These are phyloP conservation scores for Oryzias melastigma DNA, from an alignment of 2,113 vertebrate species.

Conservation along the genomic window DNA sequence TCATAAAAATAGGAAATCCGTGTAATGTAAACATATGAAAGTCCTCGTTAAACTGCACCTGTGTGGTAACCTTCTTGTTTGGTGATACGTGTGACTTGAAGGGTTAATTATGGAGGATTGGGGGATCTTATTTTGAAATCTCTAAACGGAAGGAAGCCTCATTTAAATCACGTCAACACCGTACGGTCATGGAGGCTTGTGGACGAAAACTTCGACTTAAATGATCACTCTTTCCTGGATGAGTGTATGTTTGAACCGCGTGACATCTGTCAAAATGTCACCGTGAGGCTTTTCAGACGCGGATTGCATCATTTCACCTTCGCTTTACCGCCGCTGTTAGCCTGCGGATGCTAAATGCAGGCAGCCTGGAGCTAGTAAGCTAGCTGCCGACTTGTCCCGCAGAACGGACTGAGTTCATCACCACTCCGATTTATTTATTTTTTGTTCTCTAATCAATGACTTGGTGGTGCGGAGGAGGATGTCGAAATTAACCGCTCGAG, in stretches of 20 bases:
- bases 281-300: neutral
- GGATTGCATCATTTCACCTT: neutral
- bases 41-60: neutral
- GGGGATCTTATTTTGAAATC: conserved; percentile 15
- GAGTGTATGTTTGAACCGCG: neutral
- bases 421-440: neutral
- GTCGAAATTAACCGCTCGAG: conserved; percentile 52
- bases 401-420: neutral
- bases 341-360: neutral
- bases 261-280: neutral
- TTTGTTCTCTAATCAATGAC: neutral
- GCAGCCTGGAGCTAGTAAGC: conserved; percentile 46
- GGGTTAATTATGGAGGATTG: neutral
- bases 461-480: conserved; percentile 36
- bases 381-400: conserved; percentile 3
- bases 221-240: accelerated
- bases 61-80: neutral
- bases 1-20: too few relatives aligned
- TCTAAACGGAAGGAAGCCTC: neutral
- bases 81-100: neutral
- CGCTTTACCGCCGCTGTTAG: neutral
- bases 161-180: neutral
- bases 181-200: neutral
- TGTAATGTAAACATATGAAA: too few relatives aligned
- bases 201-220: conserved; percentile 12